A percentile compares a stretch with the other conserved stretches of the same genome.
Conservation (phyloP, 2,113 vertebrate species). For the Corythornis cristatus region DNA sequence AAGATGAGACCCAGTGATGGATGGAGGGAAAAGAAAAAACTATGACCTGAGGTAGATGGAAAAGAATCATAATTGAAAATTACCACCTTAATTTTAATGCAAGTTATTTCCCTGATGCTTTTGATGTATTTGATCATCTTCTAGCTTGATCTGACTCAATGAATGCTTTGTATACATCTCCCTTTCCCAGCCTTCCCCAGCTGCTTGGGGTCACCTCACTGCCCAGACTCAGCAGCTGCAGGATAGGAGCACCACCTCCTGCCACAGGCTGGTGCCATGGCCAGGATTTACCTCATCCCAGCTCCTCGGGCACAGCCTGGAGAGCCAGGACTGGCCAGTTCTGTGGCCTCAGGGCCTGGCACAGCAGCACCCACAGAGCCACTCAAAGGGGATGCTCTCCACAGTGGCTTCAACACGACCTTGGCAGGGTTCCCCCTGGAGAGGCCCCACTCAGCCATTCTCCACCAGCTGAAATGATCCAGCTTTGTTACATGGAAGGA, state of each 20-base stretch:
- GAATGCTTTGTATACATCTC: background rate
- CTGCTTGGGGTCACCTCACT: background rate
- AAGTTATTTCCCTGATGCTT: background rate
- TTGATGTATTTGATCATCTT: background rate
- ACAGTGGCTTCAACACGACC: background rate
- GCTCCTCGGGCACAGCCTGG: background rate
- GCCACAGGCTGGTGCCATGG: background rate
- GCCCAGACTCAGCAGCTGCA: background rate
- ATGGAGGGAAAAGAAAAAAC: background rate
- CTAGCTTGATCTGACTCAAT: background rate
- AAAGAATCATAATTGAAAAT: background rate
- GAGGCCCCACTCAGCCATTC: background rate
- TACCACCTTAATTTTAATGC: background rate
- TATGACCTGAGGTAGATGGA: background rate
- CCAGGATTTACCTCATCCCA: background rate
- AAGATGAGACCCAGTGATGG: background rate
- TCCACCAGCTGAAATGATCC: background rate
- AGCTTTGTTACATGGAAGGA: background rate
- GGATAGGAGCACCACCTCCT: background rate
- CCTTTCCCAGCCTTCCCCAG: background rate
- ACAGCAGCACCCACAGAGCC: background rate
- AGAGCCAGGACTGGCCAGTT: background rate
- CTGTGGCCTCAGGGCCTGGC: rapidly evolving
- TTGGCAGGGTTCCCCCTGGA: rapidly evolving
- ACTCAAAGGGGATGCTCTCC: background rate